Conservation (phyloP, 2,888 invertebrate genomes). For the Physocephala rufipes region DNA sequence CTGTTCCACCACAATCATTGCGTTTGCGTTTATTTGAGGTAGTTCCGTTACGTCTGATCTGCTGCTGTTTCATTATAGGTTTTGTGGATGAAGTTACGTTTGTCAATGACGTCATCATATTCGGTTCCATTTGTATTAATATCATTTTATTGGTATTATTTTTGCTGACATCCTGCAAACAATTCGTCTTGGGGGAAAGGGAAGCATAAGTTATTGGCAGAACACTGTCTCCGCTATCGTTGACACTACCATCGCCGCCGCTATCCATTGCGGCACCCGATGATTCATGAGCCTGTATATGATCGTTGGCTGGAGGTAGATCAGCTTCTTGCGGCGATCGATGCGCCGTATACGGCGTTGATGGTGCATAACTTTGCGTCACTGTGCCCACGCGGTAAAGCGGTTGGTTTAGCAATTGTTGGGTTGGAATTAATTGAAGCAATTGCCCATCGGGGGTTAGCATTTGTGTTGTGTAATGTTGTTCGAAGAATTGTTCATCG, state of each 20-base stretch:
- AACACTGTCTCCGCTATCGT: slow-evolving; percentile 41
- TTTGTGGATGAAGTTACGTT: slow-evolving; percentile 32
- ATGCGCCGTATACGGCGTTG: slow-evolving; percentile 53
- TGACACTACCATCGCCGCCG: slow-evolving; percentile 49
- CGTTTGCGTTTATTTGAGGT: slow-evolving; percentile 22
- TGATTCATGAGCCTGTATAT: slow-evolving; percentile 44
- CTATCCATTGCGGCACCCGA: slow-evolving; percentile 24
- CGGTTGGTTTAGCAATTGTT: slow-evolving; percentile 27
- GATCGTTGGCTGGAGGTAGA: slow-evolving; percentile 56
- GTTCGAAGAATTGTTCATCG: slow-evolving; percentile 6
- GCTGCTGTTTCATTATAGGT: slow-evolving; percentile 29
- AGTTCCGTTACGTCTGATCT: slow-evolving; percentile 22
- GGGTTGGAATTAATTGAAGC: slow-evolving; percentile 66
- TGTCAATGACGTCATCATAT: neutral
- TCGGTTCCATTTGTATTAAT: neutral
- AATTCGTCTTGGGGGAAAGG: slow-evolving; percentile 40
- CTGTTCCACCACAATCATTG: slow-evolving; percentile 9
- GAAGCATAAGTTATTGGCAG: slow-evolving; percentile 60
- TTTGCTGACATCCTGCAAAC: slow-evolving; percentile 32
- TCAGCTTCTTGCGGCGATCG: slow-evolving; percentile 62
- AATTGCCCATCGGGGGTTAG: slow-evolving; percentile 58
- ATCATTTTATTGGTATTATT: slow-evolving; percentile 35
- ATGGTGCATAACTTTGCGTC: slow-evolving; percentile 50
- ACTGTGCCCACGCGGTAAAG: slow-evolving; percentile 65
- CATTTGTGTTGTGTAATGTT: slow-evolving; percentile 53